Evolutionary conservation across 2,888 invertebrate genomes (phyloP).

Genomic region (Eupithecia inturbata): DNA sequence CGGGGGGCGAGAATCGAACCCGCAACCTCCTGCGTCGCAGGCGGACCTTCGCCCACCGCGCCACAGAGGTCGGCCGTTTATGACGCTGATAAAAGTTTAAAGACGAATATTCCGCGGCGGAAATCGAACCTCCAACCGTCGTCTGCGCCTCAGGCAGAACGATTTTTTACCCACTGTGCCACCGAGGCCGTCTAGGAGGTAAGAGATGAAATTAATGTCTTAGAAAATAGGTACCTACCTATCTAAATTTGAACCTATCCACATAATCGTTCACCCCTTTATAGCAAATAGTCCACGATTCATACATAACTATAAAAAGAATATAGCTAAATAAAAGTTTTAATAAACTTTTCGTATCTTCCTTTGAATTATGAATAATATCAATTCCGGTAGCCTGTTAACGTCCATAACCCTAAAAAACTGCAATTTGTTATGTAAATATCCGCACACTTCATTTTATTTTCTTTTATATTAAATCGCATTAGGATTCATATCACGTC

Average conservation of each 20-base stretch:
- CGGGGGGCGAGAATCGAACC: too few relatives aligned
- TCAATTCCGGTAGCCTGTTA: conserved; percentile 21
- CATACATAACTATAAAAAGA: too few relatives aligned
- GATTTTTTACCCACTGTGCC: background rate
- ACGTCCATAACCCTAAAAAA: conserved; percentile 6
- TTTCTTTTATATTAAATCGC: conserved; percentile 26
- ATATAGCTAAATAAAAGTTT: too few relatives aligned
- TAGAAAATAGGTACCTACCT: too few relatives aligned
- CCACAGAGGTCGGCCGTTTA: too few relatives aligned
- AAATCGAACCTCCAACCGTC: background rate
- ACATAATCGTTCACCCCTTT: too few relatives aligned
- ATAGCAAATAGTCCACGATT: too few relatives aligned
- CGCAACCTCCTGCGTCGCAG: too few relatives aligned
- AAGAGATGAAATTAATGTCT: background rate
- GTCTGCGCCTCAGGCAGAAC: background rate
- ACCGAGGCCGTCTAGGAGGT: background rate
- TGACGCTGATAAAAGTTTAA: too few relatives aligned
- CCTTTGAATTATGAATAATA: conserved; percentile 15
- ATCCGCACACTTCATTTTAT: conserved; percentile 24
- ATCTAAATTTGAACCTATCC: too few relatives aligned
- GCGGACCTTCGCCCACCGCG: too few relatives aligned
- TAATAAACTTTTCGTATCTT: background rate
- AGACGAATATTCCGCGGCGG: background rate
- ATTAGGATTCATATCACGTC: conserved; percentile 55
- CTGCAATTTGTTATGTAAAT: conserved; percentile 34